A percentile compares a stretch with the other conserved stretches of the same genome.
Evolutionary conservation across 2,888 invertebrate genomes (phyloP).

Genomic region (Pollenia amentaria): DNA sequence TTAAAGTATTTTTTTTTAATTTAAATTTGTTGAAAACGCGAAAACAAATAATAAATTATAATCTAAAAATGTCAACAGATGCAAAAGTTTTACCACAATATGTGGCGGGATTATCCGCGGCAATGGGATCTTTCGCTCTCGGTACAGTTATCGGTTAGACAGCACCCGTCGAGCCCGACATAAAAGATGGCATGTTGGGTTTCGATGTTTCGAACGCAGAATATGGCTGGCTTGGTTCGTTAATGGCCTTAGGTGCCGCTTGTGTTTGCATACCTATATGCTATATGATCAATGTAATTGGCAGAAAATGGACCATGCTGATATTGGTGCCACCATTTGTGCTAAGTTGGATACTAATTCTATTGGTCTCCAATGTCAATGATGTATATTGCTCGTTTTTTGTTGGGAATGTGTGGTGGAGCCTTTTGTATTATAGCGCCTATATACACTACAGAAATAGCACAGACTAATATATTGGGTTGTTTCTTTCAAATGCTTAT

Average conservation of each 20-base stretch:
- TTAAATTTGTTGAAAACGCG: background rate
- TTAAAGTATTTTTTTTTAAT: background rate
- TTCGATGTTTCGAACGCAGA: constrained; percentile 86
- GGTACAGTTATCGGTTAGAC: constrained; percentile 92
- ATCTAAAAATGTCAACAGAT: constrained; percentile 62
- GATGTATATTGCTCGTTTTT: constrained; percentile 82
- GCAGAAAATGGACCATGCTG: constrained; percentile 88
- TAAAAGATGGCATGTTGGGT: constrained; percentile 77
- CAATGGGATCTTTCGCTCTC: constrained; percentile 91
- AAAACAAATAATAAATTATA: background rate
- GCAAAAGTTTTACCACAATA: no score
- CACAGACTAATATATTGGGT: constrained; percentile 92
- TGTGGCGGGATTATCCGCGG: no score
- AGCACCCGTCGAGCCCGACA: constrained; percentile 86
- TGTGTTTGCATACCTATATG: constrained; percentile 90
- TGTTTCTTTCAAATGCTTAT: no score
- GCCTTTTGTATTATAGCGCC: constrained; percentile 94
- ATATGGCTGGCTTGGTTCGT: constrained; percentile 90
- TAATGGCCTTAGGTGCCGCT: no score
- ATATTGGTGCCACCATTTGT: constrained; percentile 87
- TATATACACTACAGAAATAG: constrained; percentile 93
- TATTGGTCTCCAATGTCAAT: constrained; percentile 90
- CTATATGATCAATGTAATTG: constrained; percentile 88
- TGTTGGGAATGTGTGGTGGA: constrained; percentile 86
- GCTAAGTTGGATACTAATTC: constrained; percentile 91